Conservation (phyloP, 2,888 invertebrate species). For the Calephelis perditalis region DNA sequence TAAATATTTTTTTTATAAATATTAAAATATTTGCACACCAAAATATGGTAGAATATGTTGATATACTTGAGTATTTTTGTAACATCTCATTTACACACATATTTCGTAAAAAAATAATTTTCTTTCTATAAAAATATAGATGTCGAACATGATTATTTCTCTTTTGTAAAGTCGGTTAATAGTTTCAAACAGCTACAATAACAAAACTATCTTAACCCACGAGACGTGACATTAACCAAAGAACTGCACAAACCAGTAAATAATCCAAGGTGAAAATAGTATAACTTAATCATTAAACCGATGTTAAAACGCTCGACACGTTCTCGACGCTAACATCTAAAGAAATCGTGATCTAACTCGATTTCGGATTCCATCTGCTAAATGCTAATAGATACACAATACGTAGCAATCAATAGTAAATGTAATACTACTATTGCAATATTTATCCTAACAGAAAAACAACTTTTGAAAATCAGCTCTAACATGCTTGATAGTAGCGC, state of each 20-base stretch:
- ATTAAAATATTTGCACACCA: no score
- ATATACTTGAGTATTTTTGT: no score
- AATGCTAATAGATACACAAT: conserved; percentile 35
- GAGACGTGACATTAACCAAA: not conserved
- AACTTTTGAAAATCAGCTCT: no score
- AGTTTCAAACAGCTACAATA: not conserved
- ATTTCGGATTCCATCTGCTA: conserved; percentile 32
- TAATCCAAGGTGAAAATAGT: conserved; percentile 36
- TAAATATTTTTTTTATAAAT: no score
- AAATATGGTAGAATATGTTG: no score
- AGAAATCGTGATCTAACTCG: conserved; percentile 49
- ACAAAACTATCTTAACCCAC: not conserved
- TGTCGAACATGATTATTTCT: no score
- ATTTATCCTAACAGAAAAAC: no score
- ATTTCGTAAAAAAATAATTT: no score
- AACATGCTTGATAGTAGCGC: no score
- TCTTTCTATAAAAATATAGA: no score
- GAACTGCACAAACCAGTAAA: conserved; percentile 21
- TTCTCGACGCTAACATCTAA: conserved; percentile 35
- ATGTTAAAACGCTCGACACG: conserved; percentile 43
- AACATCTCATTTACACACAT: no score
- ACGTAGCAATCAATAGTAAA: not conserved
- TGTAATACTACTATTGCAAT: not conserved
- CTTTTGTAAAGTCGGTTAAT: no score
- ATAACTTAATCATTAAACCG: conserved; percentile 31